Evolutionary conservation across 2,888 invertebrate species (phyloP).

Genomic region (Trissolcus japonicus): DNA sequence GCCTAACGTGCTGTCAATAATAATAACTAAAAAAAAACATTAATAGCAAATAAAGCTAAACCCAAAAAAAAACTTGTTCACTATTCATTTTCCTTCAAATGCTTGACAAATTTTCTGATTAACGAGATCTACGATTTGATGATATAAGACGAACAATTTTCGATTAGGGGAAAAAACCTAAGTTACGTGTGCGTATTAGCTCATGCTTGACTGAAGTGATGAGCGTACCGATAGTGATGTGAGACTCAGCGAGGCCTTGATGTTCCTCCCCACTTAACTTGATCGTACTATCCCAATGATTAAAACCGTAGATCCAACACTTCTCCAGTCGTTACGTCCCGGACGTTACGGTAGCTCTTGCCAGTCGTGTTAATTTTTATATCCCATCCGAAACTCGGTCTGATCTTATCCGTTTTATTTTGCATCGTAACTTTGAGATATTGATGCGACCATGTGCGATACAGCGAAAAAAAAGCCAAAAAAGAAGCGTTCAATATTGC

Average conservation of each 20-base stretch:
- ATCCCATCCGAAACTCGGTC: neutral
- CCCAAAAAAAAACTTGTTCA: neutral
- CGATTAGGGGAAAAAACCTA: no score
- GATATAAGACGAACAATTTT: no score
- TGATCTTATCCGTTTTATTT: neutral
- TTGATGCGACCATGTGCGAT: neutral
- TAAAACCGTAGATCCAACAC: slow-evolving; percentile 24
- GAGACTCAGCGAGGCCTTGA: slow-evolving; percentile 19
- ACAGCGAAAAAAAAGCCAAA: slow-evolving; percentile 4
- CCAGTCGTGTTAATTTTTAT: slow-evolving; percentile 10
- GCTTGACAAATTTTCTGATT: no score
- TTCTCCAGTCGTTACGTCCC: slow-evolving; percentile 30
- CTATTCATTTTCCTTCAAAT: neutral
- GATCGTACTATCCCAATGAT: slow-evolving; percentile 22
- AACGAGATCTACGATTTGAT: no score
- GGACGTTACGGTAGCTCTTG: slow-evolving; percentile 21
- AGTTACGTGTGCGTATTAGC: neutral
- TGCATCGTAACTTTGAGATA: neutral
- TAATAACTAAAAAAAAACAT: neutral
- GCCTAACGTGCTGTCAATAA: no score
- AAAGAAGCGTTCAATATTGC: slow-evolving; percentile 22
- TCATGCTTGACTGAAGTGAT: slow-evolving; percentile 14
- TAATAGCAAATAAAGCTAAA: neutral
- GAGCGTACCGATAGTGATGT: slow-evolving; percentile 19
- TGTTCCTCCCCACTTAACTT: slow-evolving; percentile 4